Base-by-base conservation (phyloP, 1,140 invertebrate genomes). In the Lepeophtheirus salmonis region DNA sequence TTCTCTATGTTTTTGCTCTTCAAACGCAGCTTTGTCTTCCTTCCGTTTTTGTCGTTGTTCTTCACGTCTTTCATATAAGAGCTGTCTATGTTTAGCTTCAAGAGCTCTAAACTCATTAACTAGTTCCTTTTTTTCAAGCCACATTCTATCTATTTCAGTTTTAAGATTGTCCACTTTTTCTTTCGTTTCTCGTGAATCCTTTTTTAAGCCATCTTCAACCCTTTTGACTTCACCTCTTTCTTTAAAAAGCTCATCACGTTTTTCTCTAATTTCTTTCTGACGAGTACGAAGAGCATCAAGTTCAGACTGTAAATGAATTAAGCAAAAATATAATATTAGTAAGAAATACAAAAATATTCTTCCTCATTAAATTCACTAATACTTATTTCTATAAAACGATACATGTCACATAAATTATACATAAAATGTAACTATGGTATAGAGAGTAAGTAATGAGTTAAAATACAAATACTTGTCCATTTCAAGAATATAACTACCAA, bases 61-160 rank as follows among this genome's bases (percentile, higher is more conserved):
- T 53, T 67, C 67, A n/a, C 64, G 64, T 41, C 58, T 59, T 24
- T 67, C 67, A 12, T 62, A 62, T 56, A 65, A 63, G 21, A 60
- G 49, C 2, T 62, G 57, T n/a, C 67, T 62, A 61, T 65, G 68
- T n/a, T 67, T 67, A 13, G 64, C 65, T 49, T 69, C 65, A 10
- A 66, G 61, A 21, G 65, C 65, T 56, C 65, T 66, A 62, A 67
- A 68, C 13, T 67, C 66, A 17, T 60, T 56, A 13, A 65, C 53
- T 56, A 69, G 48, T 10, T 67, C 55, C 2, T 68, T 59, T 56
- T 70, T 70, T 25, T 50, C 64, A 17, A 66, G 64, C 62, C 69
- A 66, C 21, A 71, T 25, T 50, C 65, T 63, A 54, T 70, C 68
- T 21, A 71, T 62, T 50, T 71, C 69, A 69, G 62, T 25, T 41